Percentiles rank a stretch among this genome's conserved stretches.
Conservation (phyloP, 2,113 vertebrate species). For the Callipepla squamata region DNA sequence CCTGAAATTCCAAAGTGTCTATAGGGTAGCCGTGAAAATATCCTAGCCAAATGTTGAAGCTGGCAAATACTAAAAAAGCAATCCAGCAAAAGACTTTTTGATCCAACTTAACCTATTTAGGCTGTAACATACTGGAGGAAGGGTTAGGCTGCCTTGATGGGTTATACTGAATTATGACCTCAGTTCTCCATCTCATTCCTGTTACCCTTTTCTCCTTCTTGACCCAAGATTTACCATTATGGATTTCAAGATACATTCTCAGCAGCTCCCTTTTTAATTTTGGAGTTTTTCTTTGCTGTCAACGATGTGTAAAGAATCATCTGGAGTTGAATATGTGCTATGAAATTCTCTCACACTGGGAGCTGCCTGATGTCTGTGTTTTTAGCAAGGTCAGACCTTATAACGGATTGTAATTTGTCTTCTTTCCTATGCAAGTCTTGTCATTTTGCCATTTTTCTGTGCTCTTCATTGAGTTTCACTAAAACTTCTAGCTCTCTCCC, state of each 20-base stretch:
- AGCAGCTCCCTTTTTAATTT: background rate
- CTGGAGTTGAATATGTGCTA: background rate
- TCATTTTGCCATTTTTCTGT: conserved; percentile 7
- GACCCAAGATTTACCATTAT: background rate
- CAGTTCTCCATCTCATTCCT: background rate
- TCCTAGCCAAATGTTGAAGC: accelerated
- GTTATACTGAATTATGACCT: background rate
- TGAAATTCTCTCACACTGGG: background rate
- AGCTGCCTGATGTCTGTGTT: background rate
- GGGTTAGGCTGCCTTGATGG: background rate
- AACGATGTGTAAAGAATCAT: background rate
- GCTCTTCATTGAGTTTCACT: background rate
- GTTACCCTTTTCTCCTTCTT: background rate
- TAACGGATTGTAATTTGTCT: background rate
- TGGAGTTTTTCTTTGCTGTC: background rate
- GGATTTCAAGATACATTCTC: background rate
- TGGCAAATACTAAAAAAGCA: background rate
- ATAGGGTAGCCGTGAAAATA: background rate
- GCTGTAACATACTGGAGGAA: background rate
- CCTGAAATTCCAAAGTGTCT: background rate
- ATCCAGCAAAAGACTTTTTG: background rate
- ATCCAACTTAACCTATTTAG: background rate
- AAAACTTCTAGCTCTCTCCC: background rate
- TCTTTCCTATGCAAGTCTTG: background rate
- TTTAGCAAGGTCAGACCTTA: conserved; percentile 27